Evolutionary conservation across 2,113 vertebrate genomes (phyloP).

Genomic region (Psittacus erithacus): DNA sequence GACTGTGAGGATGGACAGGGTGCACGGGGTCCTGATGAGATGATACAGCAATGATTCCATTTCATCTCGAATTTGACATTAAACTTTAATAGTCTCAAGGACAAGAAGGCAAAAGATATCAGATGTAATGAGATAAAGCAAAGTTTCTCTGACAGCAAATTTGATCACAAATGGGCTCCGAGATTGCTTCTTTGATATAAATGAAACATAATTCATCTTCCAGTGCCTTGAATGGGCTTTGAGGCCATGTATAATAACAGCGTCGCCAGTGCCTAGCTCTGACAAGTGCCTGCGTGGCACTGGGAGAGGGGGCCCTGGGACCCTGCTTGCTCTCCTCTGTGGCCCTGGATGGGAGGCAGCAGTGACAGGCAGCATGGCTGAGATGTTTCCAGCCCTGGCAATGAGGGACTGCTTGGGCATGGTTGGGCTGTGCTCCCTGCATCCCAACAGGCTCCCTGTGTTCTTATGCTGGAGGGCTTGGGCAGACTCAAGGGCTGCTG

Average conservation of each 20-base stretch:
- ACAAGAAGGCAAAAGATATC: conserved; percentile 85
- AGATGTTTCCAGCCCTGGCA: not conserved
- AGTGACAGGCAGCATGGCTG: not conserved
- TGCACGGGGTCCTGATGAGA: conserved; percentile 74
- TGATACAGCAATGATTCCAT: conserved; percentile 82
- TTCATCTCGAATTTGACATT: conserved; percentile 84
- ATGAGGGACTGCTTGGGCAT: accelerated
- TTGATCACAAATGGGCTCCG: conserved; percentile 85
- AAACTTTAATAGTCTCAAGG: conserved; percentile 86
- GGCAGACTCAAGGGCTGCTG: not conserved
- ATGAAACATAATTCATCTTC: conserved; percentile 87
- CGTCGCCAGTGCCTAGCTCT: conserved; percentile 62
- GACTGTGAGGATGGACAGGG: conserved; percentile 71
- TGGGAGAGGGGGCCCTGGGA: not conserved
- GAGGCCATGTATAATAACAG: conserved; percentile 73
- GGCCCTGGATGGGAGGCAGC: not conserved
- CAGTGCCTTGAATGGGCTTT: conserved; percentile 73
- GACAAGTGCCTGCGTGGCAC: conserved; percentile 60
- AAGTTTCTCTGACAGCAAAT: conserved; percentile 87
- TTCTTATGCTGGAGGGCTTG: not conserved
- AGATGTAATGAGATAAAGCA: conserved; percentile 86
- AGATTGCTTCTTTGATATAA: conserved; percentile 86
- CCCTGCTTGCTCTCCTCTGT: not conserved
- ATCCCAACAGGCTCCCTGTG: not conserved
- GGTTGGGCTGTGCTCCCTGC: not conserved